Conservation (phyloP, 2,797 vertebrate genomes). For the Darevskia nairensis region DNA sequence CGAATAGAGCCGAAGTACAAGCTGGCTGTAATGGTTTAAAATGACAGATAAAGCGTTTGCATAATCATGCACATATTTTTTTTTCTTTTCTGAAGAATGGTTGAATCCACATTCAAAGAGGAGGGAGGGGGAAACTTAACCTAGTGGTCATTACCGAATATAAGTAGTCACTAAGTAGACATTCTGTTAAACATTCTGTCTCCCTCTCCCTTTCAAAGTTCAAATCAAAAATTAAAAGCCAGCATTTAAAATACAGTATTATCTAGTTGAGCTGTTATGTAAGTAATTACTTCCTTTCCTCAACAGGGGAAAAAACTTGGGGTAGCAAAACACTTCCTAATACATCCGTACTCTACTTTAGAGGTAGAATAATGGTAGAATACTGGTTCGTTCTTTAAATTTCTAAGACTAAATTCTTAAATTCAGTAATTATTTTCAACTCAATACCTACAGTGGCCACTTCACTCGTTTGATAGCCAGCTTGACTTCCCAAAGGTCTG, state of each 20-base stretch:
- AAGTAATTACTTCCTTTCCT: not conserved
- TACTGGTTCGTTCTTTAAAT: not conserved
- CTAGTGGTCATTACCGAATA: slow-evolving; percentile 37
- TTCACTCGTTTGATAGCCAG: slow-evolving; percentile 63
- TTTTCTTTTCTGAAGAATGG: fast-evolving
- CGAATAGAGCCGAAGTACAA: slow-evolving; percentile 54
- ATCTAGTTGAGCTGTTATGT: not conserved
- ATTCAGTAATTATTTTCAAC: slow-evolving; percentile 26
- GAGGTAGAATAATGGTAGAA: slow-evolving; percentile 26
- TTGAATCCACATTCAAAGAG: not conserved
- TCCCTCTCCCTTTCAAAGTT: not conserved
- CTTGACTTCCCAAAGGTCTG: slow-evolving; percentile 50
- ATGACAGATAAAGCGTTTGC: not conserved
- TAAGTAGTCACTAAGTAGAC: not conserved
- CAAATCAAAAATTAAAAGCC: not conserved
- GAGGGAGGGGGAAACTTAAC: slow-evolving; percentile 26
- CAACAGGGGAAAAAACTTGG: not conserved
- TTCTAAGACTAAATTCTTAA: slow-evolving; percentile 44
- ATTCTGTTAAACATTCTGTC: not conserved
- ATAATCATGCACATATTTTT: not conserved
- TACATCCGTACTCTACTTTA: not conserved
- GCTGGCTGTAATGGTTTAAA: slow-evolving; percentile 54
- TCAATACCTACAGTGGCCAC: not conserved
- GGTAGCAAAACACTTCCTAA: not conserved
- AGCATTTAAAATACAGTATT: not conserved